Conservation (phyloP, 1,140 invertebrate species). For the Polyergus mexicanus region DNA sequence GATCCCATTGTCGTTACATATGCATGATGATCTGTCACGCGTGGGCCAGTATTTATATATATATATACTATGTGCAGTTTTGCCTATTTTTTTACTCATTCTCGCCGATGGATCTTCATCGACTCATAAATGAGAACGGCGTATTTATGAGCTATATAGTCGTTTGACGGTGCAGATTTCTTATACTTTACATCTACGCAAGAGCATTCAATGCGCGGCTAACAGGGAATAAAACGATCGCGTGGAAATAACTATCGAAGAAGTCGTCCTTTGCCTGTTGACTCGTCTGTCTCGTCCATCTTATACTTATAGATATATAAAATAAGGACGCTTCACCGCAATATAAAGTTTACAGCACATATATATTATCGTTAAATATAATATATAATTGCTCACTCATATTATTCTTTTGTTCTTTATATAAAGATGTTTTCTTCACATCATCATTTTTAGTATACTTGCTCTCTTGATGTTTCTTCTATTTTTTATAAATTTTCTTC, state of each 20-base stretch:
- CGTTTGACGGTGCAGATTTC: neutral
- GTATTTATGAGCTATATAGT: constrained; percentile 6
- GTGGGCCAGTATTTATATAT: neutral
- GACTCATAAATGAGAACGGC: constrained; percentile 13
- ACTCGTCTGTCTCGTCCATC: constrained; percentile 1
- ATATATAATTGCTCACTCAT: neutral
- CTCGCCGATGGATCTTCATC: neutral
- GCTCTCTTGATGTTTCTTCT: neutral
- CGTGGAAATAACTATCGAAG: neutral
- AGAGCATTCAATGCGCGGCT: constrained; percentile 19
- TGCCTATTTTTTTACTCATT: constrained; percentile 3
- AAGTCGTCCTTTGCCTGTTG: constrained; percentile 15
- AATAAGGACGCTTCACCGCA: constrained; percentile 11
- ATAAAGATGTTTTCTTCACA: neutral
- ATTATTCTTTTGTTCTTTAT: neutral
- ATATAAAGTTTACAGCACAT: constrained; percentile 4
- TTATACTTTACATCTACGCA: neutral
- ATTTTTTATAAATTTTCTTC: neutral
- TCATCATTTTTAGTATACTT: neutral
- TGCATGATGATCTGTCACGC: constrained; percentile 39
- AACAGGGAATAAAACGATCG: constrained; percentile 14
- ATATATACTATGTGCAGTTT: constrained; percentile 10
- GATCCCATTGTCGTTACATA: constrained; percentile 16
- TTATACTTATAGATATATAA: constrained; percentile 10
- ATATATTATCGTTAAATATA: neutral